Base-by-base conservation (phyloP, 2,113 vertebrate species). In the Eulemur rufifrons region DNA sequence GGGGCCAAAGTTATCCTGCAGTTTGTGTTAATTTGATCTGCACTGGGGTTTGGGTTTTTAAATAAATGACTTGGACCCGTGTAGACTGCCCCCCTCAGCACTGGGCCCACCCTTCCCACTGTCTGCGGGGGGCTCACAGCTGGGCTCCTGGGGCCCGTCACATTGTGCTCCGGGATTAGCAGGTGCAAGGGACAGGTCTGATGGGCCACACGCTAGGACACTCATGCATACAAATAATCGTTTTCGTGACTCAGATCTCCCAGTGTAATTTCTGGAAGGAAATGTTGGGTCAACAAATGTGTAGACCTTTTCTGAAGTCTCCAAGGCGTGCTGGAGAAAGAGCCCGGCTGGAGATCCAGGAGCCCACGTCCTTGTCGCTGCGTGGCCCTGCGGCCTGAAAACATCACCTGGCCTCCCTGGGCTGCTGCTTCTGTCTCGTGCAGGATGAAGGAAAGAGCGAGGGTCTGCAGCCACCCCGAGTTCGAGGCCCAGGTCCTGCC, bases 301-400 rank as follows among this genome's bases (percentile, higher is more conserved):
- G 1, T 27, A 20, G 32, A 14, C 39, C 66, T 68, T 37, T 20
- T 29, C 45, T 64, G 4, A 50, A 69, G 14, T 32, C 74, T 54
- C 50, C 5, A 2, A 14, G 47, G 39, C 5, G 42, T n/a, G 5
- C 1, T 27, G 2, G 42, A 27, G 8, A 27, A 56, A 61, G 11
- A 74, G 21, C 5, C 34, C 0, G 8, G 29, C 12, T 2, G 11
- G 47, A 42, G 37, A 13, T 8, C 12, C 25, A 15, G 39, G n/a
- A 39, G 27, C 18, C 29, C 0, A 0, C 20, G 29, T 27, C 47
- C n/a, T 63, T 29, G 8, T 34, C 56, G 7, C 9, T 0, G 1
- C 2, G 0, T 3, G 27, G 14, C 37, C 64, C 3, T 5, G 54
- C 64, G 86, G 29, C 69, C 77, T 7, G 47, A 37, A 8, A 34